Evolutionary conservation across 2,113 vertebrate species (phyloP), one percentile per base, ranked within the genome.

Genomic region (Myiopsitta monachus): DNA sequence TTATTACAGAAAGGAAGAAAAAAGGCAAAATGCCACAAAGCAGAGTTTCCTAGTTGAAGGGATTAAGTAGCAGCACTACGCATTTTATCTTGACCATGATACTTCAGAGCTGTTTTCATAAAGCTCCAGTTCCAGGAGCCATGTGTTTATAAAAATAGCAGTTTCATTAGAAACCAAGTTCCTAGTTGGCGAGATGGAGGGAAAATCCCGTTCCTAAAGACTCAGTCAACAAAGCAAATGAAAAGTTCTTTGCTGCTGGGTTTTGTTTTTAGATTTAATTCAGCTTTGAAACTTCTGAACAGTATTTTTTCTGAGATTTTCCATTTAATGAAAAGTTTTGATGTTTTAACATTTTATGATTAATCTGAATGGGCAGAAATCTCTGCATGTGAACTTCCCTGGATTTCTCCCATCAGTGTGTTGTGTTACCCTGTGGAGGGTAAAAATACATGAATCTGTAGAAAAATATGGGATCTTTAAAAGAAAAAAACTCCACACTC

Each of bases 201-300:
- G 54, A 54, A 74, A 92, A 74, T 69, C 36, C 33, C 61, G 0
- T 33, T 83, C 51, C 39, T 61, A 62, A 43, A 43, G 36, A 51
- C 33, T 70, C 82, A 30, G 47, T 67, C 46, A 76, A 15, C n/a
- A 63, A 79, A 59, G 18, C 43, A 62, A 64, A 73, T 41, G 38
- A 51, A 83, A 77, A 39, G 23, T 38, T 54, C 4, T 79, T 73
- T 78, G n/a, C 27, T 76, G 82, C 27, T 69, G 67, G 1, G 14
- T 69, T 62, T 57, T 26, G 21, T 41, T 66, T 86, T 67, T 70
- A 41, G 18, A 38, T 77, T 69, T 46, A 24, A 31, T 81, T 88
- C 31, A 49, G n/a, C 18, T 46, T 80, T 0, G 0, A 73, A 75
- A 47, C 3, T 64, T 36, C 10, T 26, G 23, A 55, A 66, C 10